phyloP scores from a whole-genome alignment of 2,797 vertebrate genomes.

The Phrynocephalus vlangalii region DNA sequence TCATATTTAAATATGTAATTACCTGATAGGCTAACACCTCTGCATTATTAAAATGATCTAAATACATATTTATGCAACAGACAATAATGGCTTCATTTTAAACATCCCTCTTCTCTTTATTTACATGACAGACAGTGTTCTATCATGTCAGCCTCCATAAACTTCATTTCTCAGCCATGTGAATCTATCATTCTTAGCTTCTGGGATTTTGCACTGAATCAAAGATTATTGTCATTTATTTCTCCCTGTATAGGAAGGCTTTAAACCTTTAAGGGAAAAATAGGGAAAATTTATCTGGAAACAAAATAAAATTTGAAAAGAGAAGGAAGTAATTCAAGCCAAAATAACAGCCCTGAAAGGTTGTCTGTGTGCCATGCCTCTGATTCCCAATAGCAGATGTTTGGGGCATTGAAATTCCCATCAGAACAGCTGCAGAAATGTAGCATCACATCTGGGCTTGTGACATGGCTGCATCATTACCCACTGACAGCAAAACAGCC shows the following conservation, averaged over 20 bases:
- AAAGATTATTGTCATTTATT: not conserved
- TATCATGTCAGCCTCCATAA: slow-evolving; percentile 64
- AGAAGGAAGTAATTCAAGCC: slow-evolving; percentile 54
- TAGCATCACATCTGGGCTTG: slow-evolving; percentile 83
- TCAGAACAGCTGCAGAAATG: slow-evolving; percentile 83
- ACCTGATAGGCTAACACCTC: slow-evolving; percentile 54
- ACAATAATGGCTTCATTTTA: slow-evolving; percentile 70
- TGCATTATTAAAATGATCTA: slow-evolving; percentile 58
- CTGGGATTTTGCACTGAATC: rapidly evolving
- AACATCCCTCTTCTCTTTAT: slow-evolving; percentile 62
- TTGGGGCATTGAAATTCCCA: slow-evolving; percentile 80
- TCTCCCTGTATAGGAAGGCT: slow-evolving; percentile 24
- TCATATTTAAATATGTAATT: slow-evolving; percentile 53
- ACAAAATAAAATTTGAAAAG: slow-evolving; percentile 70
- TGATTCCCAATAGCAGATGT: slow-evolving; percentile 83
- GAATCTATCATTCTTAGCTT: slow-evolving; percentile 25
- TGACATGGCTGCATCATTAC: slow-evolving; percentile 79
- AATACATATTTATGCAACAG: slow-evolving; percentile 62
- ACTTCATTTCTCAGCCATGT: slow-evolving; percentile 48
- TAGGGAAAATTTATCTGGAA: slow-evolving; percentile 34
- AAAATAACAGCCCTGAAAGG: slow-evolving; percentile 76
- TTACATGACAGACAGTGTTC: slow-evolving; percentile 70
- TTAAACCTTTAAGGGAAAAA: slow-evolving; percentile 44
- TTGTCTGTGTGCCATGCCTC: slow-evolving; percentile 69
- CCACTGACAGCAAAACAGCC: slow-evolving; percentile 78